Evolutionary conservation across 2,113 vertebrate genomes (phyloP), one percentile per base, ranked within the genome.

Genomic region (Maccullochella peelii): DNA sequence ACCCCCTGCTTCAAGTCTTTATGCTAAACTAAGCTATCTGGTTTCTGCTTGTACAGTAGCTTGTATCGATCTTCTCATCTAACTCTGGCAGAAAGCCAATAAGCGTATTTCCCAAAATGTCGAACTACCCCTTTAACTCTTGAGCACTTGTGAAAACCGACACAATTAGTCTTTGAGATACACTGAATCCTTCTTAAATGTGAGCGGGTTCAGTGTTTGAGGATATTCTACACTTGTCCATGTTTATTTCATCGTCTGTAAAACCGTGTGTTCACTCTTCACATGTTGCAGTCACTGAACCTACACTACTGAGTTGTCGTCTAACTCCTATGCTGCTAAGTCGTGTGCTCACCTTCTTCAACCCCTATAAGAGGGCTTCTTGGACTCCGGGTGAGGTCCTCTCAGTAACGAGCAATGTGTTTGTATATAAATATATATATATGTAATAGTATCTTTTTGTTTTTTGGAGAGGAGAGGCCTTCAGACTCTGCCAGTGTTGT

Each of bases 61-160:
- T 68, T 20, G 10, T 27, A 27, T 25, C 21, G 0, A 15, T 73
- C 16, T 57, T 27, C 38, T 62, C 63, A 2, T 71, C 40, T 9
- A 20, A 33, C 16, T 50, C 42, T 61, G 36, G 57, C 40, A 62
- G 11, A 63, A 49, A 62, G 11, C 8, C 0, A 74, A 7, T 54
- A 1, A 23, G 25, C 1, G 1, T 10, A 1, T 38, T 63, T 47
- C 33, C 33, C 33, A 30, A 44, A 30, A 33, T 40, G 36, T 65
- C 3, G 0, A n/a, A 61, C 10, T 44, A 0, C 25, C 58, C 49
- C 67, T 77, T 68, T 67, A 50, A 77, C 67, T 25, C 10, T 79
- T 25, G 14, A 88, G 85, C 80, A 86, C 89, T 86, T 90, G 84
- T 86, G 57, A 76, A 81, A 79, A 20, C 9, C 3, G 27, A 79